These are phyloP conservation scores for Coenobita brevimanus DNA, from an alignment of 1,140 invertebrate species.

Conservation along the genomic window DNA sequence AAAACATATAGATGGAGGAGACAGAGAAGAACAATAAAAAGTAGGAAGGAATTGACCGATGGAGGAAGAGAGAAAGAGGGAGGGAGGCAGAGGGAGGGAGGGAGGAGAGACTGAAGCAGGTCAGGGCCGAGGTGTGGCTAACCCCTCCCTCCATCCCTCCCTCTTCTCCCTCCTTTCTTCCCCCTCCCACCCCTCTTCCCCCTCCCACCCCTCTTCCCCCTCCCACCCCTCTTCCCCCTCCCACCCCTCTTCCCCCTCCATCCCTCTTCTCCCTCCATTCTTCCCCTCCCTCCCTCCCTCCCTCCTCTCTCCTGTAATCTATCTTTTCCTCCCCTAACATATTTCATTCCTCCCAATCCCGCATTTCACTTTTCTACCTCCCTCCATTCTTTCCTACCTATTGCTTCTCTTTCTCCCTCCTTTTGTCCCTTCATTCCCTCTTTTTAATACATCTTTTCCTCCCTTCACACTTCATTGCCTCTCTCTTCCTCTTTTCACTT, in stretches of 20 bases:
- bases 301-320: too few relatives aligned
- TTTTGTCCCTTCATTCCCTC: not conserved
- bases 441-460: not conserved
- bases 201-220: not conserved
- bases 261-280: not conserved
- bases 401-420: not conserved
- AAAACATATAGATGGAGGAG: too few relatives aligned
- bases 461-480: not conserved
- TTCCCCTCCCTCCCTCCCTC: not conserved
- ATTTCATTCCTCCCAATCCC: too few relatives aligned
- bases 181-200: not conserved
- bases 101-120: not conserved
- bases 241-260: not conserved
- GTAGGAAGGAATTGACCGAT: not conserved
- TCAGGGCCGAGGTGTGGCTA: conserved; percentile 44
- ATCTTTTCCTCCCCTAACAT: too few relatives aligned
- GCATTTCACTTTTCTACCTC: too few relatives aligned
- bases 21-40: too few relatives aligned
- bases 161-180: not conserved
- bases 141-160: not conserved
- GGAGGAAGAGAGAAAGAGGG: not conserved
- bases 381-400: not conserved
- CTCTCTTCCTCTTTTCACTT: not conserved
- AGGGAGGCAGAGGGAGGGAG: not conserved
- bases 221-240: not conserved